Percentiles rank a stretch among this genome's conserved stretches.
Conservation (phyloP, 2,888 invertebrate species). For the Oegoconia quadripuncta region DNA sequence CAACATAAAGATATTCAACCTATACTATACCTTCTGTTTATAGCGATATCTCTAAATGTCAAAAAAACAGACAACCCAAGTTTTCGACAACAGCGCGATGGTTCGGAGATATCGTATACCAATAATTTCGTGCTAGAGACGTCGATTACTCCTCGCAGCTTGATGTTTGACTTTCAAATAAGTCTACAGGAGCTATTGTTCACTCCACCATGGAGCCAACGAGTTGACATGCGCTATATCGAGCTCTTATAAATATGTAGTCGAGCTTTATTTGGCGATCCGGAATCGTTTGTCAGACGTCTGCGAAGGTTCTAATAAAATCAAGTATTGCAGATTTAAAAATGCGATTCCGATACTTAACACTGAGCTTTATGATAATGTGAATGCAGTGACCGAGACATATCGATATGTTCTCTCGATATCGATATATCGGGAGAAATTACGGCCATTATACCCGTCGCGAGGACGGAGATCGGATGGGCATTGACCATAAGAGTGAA, state of each 20-base stretch:
- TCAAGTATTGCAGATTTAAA: constrained; percentile 24
- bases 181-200: constrained; percentile 47
- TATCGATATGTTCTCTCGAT: too few species aligned
- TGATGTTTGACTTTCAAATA: constrained; percentile 64
- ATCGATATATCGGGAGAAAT: constrained; percentile 48
- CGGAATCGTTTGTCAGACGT: constrained; percentile 49
- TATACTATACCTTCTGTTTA: constrained; percentile 19
- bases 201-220: constrained; percentile 45
- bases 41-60: constrained; percentile 36
- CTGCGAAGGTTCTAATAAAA: constrained; percentile 39
- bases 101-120: constrained; percentile 44
- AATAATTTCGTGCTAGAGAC: constrained; percentile 57
- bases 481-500: constrained; percentile 56
- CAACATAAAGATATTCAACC: too few species aligned
- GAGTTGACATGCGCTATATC: constrained; percentile 46
- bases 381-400: constrained; percentile 38
- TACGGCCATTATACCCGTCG: constrained; percentile 39
- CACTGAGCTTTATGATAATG: constrained; percentile 25
- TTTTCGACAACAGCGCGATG: constrained; percentile 39
- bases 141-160: constrained; percentile 52
- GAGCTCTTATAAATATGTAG: constrained; percentile 59
- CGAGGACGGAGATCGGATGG: constrained; percentile 37
- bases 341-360: constrained; percentile 20
- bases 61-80: constrained; percentile 38
- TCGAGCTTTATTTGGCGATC: constrained; percentile 51